Conservation (phyloP, 2,888 invertebrate genomes). For the Machimus rusticus region DNA sequence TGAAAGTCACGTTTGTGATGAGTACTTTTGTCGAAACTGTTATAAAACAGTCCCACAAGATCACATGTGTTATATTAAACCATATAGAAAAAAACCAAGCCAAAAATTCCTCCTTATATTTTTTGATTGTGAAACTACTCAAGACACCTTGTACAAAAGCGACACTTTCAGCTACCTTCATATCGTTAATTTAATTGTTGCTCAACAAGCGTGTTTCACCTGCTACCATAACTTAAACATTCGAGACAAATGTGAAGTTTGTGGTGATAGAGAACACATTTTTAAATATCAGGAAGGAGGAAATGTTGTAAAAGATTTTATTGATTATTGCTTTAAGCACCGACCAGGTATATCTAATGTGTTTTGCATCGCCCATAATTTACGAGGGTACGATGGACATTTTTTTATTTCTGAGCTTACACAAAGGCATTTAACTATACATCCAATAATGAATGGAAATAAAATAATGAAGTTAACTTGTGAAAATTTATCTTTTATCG, state of each 20-base stretch:
- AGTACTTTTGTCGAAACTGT: neutral
- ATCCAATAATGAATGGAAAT: conserved; percentile 32
- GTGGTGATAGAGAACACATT: neutral
- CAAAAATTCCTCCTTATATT: neutral
- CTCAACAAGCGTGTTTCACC: neutral
- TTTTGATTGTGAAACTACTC: neutral
- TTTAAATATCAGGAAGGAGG: neutral
- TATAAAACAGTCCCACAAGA: neutral
- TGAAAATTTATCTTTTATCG: conserved; percentile 4
- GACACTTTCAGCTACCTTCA: neutral
- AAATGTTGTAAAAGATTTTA: neutral
- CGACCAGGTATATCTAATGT: neutral
- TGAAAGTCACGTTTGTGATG: neutral
- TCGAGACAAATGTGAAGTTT: neutral
- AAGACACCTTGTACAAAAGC: neutral
- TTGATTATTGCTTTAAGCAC: neutral
- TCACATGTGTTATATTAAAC: too few relatives aligned
- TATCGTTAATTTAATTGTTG: too few relatives aligned
- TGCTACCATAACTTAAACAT: neutral
- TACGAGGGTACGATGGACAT: conserved; percentile 12
- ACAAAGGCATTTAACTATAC: conserved; percentile 6
- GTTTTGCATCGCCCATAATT: conserved; percentile 20
- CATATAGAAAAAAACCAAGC: too few relatives aligned
- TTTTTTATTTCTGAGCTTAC: conserved; percentile 30
- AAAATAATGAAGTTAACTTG: conserved; percentile 37